phyloP scores from a whole-genome alignment of 2,888 invertebrate genomes.

The Ectropis crepuscularia region DNA sequence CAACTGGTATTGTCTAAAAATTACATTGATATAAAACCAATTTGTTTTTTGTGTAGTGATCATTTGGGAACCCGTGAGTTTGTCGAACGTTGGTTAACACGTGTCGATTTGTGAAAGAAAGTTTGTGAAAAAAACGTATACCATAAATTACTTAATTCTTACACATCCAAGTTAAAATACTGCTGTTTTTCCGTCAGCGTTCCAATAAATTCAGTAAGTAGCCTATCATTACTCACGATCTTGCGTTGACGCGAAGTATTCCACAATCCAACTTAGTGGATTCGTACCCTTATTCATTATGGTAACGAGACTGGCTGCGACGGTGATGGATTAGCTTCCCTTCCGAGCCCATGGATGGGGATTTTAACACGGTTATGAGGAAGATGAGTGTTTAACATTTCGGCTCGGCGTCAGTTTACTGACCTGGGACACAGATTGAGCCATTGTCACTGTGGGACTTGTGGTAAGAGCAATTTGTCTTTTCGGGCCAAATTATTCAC shows the following conservation, averaged over 20 bases:
- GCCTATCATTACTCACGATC: background rate
- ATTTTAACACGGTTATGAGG: constrained; percentile 28
- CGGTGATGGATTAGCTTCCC: constrained; percentile 76
- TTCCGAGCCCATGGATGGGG: constrained; percentile 20
- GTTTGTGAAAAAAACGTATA: too few relatives aligned
- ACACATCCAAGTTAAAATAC: too few relatives aligned
- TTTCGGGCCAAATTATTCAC: too few relatives aligned
- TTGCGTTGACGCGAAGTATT: background rate
- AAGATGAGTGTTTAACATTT: constrained; percentile 21
- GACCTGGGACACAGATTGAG: constrained; percentile 1
- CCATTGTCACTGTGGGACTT: background rate
- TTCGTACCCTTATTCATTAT: constrained; percentile 75
- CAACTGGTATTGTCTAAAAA: too few relatives aligned
- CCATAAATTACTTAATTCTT: too few relatives aligned
- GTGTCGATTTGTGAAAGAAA: too few relatives aligned
- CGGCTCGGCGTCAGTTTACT: constrained; percentile 9
- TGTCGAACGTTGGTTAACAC: too few relatives aligned
- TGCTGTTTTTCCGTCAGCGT: too few relatives aligned
- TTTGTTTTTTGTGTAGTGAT: too few relatives aligned
- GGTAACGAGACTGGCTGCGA: constrained; percentile 79
- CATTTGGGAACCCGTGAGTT: too few relatives aligned
- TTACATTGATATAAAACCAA: too few relatives aligned
- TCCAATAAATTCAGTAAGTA: background rate
- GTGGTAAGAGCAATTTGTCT: background rate
- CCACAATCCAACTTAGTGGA: constrained; percentile 31